These are phyloP conservation scores for Gallinago paraguaiae DNA, from an alignment of 2,113 vertebrate species.

Conservation along the genomic window DNA sequence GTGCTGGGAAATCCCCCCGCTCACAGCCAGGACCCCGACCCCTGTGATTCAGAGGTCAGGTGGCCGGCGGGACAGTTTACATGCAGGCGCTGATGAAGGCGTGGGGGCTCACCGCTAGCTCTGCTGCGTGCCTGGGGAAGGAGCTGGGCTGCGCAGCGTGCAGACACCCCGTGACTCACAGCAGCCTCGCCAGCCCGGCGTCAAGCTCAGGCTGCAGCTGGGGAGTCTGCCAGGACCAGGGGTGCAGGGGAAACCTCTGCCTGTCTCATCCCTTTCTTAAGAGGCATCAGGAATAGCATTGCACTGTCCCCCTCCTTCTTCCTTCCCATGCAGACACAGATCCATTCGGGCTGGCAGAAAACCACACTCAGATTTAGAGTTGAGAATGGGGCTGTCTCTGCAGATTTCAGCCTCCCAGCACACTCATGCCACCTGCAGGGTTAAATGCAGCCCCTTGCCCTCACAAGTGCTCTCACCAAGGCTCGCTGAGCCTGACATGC, in stretches of 20 bases:
- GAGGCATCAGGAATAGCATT: not conserved
- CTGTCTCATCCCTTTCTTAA: not conserved
- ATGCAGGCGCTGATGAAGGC: not conserved
- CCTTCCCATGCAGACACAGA: not conserved
- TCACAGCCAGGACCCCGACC: not conserved
- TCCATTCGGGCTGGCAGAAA: not conserved
- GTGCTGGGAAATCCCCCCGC: not conserved
- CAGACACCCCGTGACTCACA: not conserved
- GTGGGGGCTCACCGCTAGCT: not conserved
- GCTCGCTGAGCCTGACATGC: not conserved
- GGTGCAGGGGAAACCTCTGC: not conserved
- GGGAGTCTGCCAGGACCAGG: not conserved
- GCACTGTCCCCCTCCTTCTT: not conserved
- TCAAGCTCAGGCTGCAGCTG: not conserved
- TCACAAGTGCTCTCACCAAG: conserved; percentile 18
- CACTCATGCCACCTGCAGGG: not conserved
- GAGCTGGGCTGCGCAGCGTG: not conserved
- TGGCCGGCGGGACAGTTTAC: not conserved
- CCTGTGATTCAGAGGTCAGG: conserved; percentile 17
- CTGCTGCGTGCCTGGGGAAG: not conserved
- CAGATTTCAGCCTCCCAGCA: not conserved
- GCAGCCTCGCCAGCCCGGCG: not conserved
- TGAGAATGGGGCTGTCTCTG: not conserved
- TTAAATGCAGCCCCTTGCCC: not conserved
- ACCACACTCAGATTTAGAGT: not conserved